Evolutionary conservation across 2,797 vertebrate species (phyloP), one percentile per base, ranked within the genome.

Genomic region (Hyperoplus immaculatus): DNA sequence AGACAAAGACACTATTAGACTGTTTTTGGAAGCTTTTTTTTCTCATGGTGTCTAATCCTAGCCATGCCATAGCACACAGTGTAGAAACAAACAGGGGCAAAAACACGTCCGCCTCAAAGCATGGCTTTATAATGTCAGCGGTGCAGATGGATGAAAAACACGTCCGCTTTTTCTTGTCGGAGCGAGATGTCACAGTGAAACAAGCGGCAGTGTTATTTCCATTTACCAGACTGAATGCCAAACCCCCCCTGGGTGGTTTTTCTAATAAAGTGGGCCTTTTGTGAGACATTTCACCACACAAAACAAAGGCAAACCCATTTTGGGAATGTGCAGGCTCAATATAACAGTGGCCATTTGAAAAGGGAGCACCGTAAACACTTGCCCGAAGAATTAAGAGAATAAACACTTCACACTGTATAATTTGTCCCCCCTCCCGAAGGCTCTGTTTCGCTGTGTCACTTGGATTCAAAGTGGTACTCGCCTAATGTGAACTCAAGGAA

Each of bases 1-100:
- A 92, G 86, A 95, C 91, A 95, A 94, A 96, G 90, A 92, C 90
- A 92, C 90, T 88, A 89, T 92, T 86, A 88, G 88, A 74, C 76
- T 14, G 75, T 85, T 85, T 90, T 89, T 84, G 53, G 79, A 84
- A 69, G 76, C 64, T 69, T 86, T 90, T 80, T 80, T 82, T 89
- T 89, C 85, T 84, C 72, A 88, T 91, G 83, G 76, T 71, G 72
- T 84, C 77, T 90, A 91, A 93, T 90, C 86, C 81, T 47, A 75
- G 29, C 72, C 77, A 67, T 75, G 76, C 66, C 65, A 65, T 64
- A 78, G 81, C 62, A 75, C 79, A 83, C 73, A 85, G 80, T 46
- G 64, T 64, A 59, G 72, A 87, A 84, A 88, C 67, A 88, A 82
- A 82, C 80, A 50, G 59, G 59, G 65, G 69, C 82, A 77, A 65